Percentiles rank a stretch among this genome's conserved stretches.
Conservation (phyloP, 2,888 invertebrate genomes). For the Agonopterix arenella region DNA sequence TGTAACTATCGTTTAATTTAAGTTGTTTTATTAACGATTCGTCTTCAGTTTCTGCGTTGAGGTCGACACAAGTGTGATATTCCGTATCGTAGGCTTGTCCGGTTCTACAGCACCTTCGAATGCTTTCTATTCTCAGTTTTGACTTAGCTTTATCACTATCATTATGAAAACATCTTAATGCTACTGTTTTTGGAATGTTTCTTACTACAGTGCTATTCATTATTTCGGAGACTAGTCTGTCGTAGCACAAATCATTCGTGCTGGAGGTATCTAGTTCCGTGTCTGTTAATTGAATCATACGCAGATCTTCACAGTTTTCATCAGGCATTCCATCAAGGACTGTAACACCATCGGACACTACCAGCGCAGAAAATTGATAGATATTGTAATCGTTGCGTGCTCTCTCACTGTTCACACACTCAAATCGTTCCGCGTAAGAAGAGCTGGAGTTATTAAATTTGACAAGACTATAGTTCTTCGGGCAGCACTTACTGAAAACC, state of each 20-base stretch:
- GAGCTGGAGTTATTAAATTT: constrained; percentile 30
- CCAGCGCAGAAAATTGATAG: constrained; percentile 32
- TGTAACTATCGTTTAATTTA: constrained; percentile 23
- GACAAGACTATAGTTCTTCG: constrained; percentile 40
- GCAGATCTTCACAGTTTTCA: constrained; percentile 31
- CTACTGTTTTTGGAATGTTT: constrained; percentile 48
- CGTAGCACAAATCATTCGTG: constrained; percentile 39
- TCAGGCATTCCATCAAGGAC: constrained; percentile 43
- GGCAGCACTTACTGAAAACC: constrained; percentile 59
- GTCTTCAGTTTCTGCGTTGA: constrained; percentile 23
- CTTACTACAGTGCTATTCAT: constrained; percentile 37
- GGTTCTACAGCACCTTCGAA: constrained; percentile 60
- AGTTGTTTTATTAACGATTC: constrained; percentile 36
- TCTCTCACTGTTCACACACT: constrained; percentile 42
- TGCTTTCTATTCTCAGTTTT: constrained; percentile 30
- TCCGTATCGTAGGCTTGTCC: constrained; percentile 49
- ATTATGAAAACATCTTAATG: constrained; percentile 40
- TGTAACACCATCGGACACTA: constrained; percentile 34
- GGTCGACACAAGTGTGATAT: constrained; percentile 44
- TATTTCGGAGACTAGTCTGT: constrained; percentile 45
- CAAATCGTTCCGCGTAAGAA: constrained; percentile 22
- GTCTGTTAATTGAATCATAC: constrained; percentile 27
- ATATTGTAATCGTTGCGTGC: constrained; percentile 31
- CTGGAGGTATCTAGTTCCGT: constrained; percentile 21
- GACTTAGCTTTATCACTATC: constrained; percentile 22